Conservation (phyloP, 92 coral and sea anemone genomes). For the Phymanthus crucifer region DNA sequence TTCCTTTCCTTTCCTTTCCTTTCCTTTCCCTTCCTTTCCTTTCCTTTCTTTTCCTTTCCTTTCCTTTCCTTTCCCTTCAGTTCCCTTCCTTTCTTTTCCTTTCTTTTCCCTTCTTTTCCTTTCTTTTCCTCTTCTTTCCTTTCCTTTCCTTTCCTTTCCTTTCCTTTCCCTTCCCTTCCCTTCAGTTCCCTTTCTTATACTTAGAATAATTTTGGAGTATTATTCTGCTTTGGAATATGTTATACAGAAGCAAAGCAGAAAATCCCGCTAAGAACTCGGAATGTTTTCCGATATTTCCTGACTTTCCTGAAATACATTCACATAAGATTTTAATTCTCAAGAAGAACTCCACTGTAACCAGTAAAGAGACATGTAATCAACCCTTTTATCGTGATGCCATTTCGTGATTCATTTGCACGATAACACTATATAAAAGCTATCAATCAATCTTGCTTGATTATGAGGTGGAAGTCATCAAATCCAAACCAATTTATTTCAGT, state of each 20-base stretch:
- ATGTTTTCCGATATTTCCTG: too few species aligned
- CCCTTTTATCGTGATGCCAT: neutral
- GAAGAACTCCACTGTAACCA: too few species aligned
- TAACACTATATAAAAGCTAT: too few species aligned
- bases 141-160: neutral
- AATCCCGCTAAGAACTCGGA: too few species aligned
- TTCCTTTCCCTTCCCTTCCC: neutral
- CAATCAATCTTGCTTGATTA: neutral
- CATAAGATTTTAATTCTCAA: too few species aligned
- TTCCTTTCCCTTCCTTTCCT: neutral
- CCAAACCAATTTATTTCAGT: too few species aligned
- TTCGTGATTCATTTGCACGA: too few species aligned
- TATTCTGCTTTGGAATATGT: too few species aligned
- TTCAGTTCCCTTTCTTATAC: neutral
- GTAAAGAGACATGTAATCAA: neutral
- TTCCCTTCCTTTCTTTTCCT: neutral
- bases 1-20: neutral
- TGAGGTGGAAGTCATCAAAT: too few species aligned
- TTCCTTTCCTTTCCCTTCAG: neutral
- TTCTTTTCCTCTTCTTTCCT: neutral
- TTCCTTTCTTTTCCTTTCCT: neutral
- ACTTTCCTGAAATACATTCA: too few species aligned
- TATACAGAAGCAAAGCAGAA: too few species aligned
- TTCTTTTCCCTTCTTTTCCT: too few species aligned
- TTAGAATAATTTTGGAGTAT: neutral